Evolutionary conservation across 2,888 invertebrate species (phyloP), one percentile per base, ranked within the genome.

Genomic region (Sinohyriopsis cumingii): DNA sequence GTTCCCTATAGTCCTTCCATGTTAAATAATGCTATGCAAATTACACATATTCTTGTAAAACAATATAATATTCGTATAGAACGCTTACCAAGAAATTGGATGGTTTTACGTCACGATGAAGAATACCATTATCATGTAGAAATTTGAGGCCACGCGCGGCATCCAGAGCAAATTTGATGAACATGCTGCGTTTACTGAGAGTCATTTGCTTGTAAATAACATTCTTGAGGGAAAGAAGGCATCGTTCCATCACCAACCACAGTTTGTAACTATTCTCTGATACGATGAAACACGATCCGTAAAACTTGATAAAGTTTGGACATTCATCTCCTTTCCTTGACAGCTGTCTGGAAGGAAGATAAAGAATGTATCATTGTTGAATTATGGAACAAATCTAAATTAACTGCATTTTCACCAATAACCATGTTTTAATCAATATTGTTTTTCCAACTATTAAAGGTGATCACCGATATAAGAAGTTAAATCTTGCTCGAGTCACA

Each of bases 41-140:
- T 45, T 15, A 3, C 3, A 45, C 45, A 45, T 45, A 45, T 45
- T 5, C 45, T 45, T 45, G 45, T 45, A 3, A 45, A 45, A 45
- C 9, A 45, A 45, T 45, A 45, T 3, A 45, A 45, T 12, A 15
- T 15, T 45, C 9, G 12, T 45, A 15, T 22, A 22, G 15, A 28
- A 64, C n/a, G 20, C 4, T 60, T 65, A 73, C 73, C 73, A 73
- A 63, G 57, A 59, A 68, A 57, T 73, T 73, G 19, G 67, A 61
- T 5, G 73, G 73, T 54, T 73, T 73, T 18, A 73, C 59, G 53
- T 73, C 70, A 25, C 68, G 55, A 55, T 73, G 73, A 5, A 73
- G 22, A 19, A 70, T 65, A 45, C 63, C 60, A 54, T 70, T 73
- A 56, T 70, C 70, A 63, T 73, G 73, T n/a, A 73, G 61, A 55